Conservation (phyloP, 2,797 vertebrate species). For the Karalla daura region DNA sequence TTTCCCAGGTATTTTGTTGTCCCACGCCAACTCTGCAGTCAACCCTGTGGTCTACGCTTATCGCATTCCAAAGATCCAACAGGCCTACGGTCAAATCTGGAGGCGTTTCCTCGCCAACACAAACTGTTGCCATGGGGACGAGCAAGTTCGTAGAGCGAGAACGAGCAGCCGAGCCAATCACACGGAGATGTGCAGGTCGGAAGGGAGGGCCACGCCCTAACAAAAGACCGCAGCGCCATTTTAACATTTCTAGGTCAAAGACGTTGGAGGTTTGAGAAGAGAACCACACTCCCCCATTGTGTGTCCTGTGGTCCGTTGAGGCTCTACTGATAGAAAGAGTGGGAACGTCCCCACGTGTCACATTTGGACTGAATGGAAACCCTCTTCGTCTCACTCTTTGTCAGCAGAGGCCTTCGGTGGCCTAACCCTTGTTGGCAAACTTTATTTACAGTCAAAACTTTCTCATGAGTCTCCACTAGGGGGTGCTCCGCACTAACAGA, state of each 20-base stretch:
- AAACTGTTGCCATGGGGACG: conserved; percentile 39
- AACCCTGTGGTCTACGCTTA: conserved; percentile 90
- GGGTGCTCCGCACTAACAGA: conserved; percentile 46
- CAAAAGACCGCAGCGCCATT: background rate
- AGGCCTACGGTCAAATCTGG: conserved; percentile 84
- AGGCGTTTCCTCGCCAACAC: conserved; percentile 72
- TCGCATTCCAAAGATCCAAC: conserved; percentile 89
- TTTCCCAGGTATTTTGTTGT: conserved; percentile 83
- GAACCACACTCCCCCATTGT: no score
- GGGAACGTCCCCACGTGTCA: background rate
- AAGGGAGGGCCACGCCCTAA: conserved; percentile 11
- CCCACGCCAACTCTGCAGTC: conserved; percentile 88
- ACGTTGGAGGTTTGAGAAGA: background rate
- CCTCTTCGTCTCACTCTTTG: no score
- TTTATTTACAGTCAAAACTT: background rate
- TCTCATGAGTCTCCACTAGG: conserved; percentile 63
- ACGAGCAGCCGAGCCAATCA: conserved; percentile 31
- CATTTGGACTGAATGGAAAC: background rate
- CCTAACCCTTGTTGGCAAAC: background rate
- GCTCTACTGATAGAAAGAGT: conserved; percentile 11
- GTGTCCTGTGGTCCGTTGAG: background rate
- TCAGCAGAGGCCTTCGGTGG: rapidly evolving
- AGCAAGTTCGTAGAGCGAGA: conserved; percentile 11
- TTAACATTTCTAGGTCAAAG: background rate
- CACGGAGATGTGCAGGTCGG: conserved; percentile 10